These are phyloP conservation scores for Menura novaehollandiae DNA, from an alignment of 2,113 vertebrate species.

Conservation along the genomic window DNA sequence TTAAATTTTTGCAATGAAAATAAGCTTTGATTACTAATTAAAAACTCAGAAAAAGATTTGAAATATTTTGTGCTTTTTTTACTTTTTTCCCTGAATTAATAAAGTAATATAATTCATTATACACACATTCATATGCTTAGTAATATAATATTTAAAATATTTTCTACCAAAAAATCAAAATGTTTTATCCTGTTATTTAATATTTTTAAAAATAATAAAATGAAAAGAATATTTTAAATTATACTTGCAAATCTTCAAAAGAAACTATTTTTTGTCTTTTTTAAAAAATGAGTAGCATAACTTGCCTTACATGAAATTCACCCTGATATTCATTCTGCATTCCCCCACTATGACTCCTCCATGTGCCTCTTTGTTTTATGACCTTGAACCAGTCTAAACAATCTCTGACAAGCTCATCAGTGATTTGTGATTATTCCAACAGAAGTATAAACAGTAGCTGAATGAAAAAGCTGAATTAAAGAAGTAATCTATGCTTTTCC, in stretches of 20 bases:
- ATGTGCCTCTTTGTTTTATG: not conserved
- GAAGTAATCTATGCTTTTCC: not conserved
- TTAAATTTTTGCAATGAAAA: not conserved
- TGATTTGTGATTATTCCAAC: not conserved
- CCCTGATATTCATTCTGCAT: not conserved
- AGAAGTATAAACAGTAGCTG: not conserved
- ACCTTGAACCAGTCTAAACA: slow-evolving; percentile 27
- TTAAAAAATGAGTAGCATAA: too few species aligned
- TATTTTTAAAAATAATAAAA: not conserved
- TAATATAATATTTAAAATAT: not conserved
- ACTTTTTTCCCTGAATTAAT: not conserved
- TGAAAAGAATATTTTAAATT: too few species aligned
- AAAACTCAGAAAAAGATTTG: not conserved
- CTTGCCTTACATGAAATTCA: not conserved
- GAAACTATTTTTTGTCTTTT: too few species aligned
- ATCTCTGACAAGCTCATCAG: slow-evolving; percentile 35
- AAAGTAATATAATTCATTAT: not conserved
- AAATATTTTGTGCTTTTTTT: not conserved
- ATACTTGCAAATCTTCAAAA: too few species aligned
- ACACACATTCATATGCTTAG: not conserved
- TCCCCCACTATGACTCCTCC: not conserved
- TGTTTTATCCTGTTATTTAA: not conserved
- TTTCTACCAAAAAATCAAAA: not conserved
- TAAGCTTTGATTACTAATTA: not conserved
- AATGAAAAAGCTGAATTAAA: not conserved